phyloP scores from a whole-genome alignment of 2,113 vertebrate genomes.

The Neolamprologus brichardi region DNA sequence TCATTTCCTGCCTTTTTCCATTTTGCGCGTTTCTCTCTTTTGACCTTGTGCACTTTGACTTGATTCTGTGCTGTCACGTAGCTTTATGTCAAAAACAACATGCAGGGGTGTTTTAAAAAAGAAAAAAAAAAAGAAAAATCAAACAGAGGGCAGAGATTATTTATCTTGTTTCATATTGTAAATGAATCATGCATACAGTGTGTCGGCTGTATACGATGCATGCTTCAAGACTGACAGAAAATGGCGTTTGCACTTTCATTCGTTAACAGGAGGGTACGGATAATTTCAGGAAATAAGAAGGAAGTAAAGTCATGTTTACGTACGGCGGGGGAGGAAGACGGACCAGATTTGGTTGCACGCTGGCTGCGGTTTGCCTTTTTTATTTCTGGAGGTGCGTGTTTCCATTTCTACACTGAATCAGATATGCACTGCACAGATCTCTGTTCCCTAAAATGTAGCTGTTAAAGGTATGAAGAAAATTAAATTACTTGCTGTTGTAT shows the following conservation, averaged over 20 bases:
- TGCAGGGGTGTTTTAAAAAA: neutral
- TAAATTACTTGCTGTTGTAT: constrained; percentile 8
- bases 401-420: constrained; percentile 16
- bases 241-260: constrained; percentile 31
- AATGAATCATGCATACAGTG: constrained; percentile 46
- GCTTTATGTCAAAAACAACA: constrained; percentile 70
- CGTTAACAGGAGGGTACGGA: constrained; percentile 3
- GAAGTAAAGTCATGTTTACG: constrained; percentile 40
- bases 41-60: constrained; percentile 75
- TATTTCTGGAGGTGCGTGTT: neutral
- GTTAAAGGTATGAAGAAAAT: neutral
- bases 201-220: constrained; percentile 59
- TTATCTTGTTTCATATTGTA: neutral
- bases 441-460: constrained; percentile 1
- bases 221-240: constrained; percentile 11
- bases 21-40: constrained; percentile 48
- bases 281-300: constrained; percentile 33
- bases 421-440: neutral
- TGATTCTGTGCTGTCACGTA: constrained; percentile 67
- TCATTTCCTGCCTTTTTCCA: constrained; percentile 50
- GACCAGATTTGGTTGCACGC: constrained; percentile 14
- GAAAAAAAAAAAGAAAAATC: neutral
- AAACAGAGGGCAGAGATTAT: neutral
- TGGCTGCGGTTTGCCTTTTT: constrained; percentile 31
- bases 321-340: constrained; percentile 4